Evolutionary conservation across 2,888 invertebrate species (phyloP).

Genomic region (Seladonia tumulorum): DNA sequence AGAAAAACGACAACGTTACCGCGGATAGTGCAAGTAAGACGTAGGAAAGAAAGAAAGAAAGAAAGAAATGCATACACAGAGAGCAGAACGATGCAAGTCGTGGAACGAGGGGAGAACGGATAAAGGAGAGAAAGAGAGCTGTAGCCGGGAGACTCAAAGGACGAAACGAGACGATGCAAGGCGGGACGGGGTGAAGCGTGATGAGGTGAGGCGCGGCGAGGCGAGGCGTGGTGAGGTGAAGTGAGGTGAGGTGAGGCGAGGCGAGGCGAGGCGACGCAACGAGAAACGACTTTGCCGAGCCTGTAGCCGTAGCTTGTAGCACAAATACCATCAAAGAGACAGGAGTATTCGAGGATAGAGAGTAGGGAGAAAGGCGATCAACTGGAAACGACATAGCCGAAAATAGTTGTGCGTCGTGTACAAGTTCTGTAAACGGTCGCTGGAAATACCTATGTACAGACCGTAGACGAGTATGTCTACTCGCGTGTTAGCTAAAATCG

Average conservation of each 20-base stretch:
- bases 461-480: slow-evolving; percentile 4
- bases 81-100: not conserved
- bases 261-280: not conserved
- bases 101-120: not conserved
- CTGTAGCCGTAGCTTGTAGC: not conserved
- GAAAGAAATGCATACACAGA: not conserved
- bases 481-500: slow-evolving; percentile 9
- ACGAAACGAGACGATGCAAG: not conserved
- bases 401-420: slow-evolving; percentile 35
- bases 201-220: too few species aligned
- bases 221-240: not conserved
- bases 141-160: not conserved
- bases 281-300: slow-evolving; percentile 26
- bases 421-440: slow-evolving; percentile 30
- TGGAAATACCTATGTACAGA: not conserved
- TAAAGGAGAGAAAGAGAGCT: not conserved
- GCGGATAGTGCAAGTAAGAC: not conserved
- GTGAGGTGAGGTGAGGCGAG: not conserved
- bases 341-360: slow-evolving; percentile 26
- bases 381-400: slow-evolving; percentile 23
- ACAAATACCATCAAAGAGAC: slow-evolving; percentile 22
- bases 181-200: not conserved
- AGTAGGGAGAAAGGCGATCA: slow-evolving; percentile 35
- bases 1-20: not conserved
- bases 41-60: not conserved